These are phyloP conservation scores for Lamellibrachia columna DNA, from an alignment of 2,888 invertebrate species.

Conservation along the genomic window DNA sequence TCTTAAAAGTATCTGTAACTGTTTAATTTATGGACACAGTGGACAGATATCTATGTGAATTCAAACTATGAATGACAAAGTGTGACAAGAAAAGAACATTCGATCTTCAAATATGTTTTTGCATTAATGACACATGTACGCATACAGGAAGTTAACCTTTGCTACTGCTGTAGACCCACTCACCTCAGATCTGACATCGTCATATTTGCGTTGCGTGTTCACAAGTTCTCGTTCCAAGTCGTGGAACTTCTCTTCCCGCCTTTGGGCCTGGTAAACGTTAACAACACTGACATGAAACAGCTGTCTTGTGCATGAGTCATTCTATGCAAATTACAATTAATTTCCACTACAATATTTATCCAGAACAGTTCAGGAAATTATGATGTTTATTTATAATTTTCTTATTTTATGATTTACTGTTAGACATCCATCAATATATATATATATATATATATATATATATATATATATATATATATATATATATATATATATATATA, in stretches of 20 bases:
- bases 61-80: too few species aligned
- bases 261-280: constrained; percentile 30
- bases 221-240: constrained; percentile 29
- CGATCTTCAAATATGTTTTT: too few species aligned
- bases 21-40: too few species aligned
- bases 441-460: not conserved
- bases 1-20: too few species aligned
- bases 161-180: not conserved
- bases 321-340: not conserved
- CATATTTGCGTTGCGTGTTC: constrained; percentile 26
- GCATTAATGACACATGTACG: not conserved
- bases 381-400: not conserved
- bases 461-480: not conserved
- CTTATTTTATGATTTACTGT: not conserved
- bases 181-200: constrained; percentile 38
- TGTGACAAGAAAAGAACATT: too few species aligned
- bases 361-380: not conserved
- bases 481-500: not conserved
- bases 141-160: not conserved
- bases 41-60: too few species aligned
- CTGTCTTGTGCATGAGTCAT: not conserved
- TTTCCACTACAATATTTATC: not conserved
- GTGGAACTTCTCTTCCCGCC: constrained; percentile 31
- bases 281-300: not conserved
- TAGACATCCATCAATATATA: not conserved